Base-by-base conservation (phyloP, 2,797 vertebrate genomes). In the Carapus acus region DNA sequence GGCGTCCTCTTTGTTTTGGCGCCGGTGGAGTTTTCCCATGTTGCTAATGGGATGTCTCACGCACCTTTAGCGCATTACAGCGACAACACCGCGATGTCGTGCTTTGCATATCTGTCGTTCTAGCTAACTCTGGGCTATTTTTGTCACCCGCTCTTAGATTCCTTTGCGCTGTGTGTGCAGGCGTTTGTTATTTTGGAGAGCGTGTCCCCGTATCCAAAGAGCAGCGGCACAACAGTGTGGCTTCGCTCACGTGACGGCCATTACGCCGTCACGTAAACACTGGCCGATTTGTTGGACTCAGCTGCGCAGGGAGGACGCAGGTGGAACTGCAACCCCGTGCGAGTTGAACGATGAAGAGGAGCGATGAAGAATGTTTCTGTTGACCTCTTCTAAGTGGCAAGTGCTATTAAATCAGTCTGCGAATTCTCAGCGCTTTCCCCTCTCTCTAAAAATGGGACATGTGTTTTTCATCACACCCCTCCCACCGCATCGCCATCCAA, bases 21-120 rank as follows among this genome's bases (percentile, higher is more conserved):
- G 9, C 20, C 15, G 51, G 43, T 22, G 57, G 33, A n/a, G 11
- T 2, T 16, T 76, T 73, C 40, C 43, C 62, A 69, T 51, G 38
- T 76, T 79, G 77, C 58, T 79, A 81, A 80, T 22, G 27, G 23
- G 37, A 16, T 45, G 51, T 66, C 39, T 47, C 6, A 4, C 41
- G 23, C 16, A 13, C 65, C 17, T 54, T 24, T 34, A 68, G 41
- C 66, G 11, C 33, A 50, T 39, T 33, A 39, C 36, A 38, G 7
- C 16, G 4, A 21, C 34, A 17, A 13, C 37, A 16, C 24, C 48
- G 29, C 13, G n/a, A n/a, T n/a, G 4, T 29, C 17, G 69, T 67
- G 18, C 62, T 59, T 67, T 50, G 29, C 40, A 57, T 19, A 6
- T 54, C 29, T 63, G 38, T 63, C 31, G n/a, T n/a, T n/a, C n/a